Evolutionary conservation across 2,113 vertebrate species (phyloP).

Genomic region (Bufo bufo): DNA sequence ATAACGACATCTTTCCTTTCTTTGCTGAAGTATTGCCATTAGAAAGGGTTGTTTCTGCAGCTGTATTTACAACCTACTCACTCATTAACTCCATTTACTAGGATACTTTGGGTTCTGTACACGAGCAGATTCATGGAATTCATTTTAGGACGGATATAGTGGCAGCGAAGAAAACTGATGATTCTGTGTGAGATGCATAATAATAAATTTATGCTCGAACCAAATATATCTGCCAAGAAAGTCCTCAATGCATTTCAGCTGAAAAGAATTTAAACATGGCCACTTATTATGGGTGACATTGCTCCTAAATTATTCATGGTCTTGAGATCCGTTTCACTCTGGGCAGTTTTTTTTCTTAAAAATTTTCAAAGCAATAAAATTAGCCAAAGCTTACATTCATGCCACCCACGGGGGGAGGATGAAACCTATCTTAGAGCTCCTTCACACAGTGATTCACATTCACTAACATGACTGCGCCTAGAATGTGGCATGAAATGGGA

Average conservation of each 20-base stretch:
- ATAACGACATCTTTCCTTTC: not conserved
- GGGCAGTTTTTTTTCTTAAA: too few species aligned
- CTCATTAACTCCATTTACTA: slow-evolving; percentile 23
- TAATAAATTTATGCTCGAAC: not conserved
- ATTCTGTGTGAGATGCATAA: not conserved
- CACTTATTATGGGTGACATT: too few species aligned
- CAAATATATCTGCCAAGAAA: slow-evolving; percentile 21
- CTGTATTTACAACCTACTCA: slow-evolving; percentile 49
- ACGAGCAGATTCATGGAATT: not conserved
- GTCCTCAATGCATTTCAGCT: not conserved
- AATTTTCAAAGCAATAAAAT: too few species aligned
- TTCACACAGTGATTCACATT: too few species aligned
- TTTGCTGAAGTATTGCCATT: slow-evolving; percentile 25
- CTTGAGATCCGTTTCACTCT: too few species aligned
- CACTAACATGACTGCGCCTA: too few species aligned
- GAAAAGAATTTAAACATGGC: not conserved
- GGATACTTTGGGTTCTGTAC: slow-evolving; percentile 1
- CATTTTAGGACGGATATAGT: not conserved
- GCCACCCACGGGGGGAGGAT: too few species aligned
- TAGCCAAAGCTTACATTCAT: too few species aligned
- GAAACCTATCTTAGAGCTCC: too few species aligned
- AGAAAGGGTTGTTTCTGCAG: slow-evolving; percentile 39
- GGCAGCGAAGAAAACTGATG: not conserved
- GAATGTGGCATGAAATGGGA: too few species aligned
- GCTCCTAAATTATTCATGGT: too few species aligned